Conservation (phyloP, 1,140 invertebrate species). For the Anagrus nilaparvatae region DNA sequence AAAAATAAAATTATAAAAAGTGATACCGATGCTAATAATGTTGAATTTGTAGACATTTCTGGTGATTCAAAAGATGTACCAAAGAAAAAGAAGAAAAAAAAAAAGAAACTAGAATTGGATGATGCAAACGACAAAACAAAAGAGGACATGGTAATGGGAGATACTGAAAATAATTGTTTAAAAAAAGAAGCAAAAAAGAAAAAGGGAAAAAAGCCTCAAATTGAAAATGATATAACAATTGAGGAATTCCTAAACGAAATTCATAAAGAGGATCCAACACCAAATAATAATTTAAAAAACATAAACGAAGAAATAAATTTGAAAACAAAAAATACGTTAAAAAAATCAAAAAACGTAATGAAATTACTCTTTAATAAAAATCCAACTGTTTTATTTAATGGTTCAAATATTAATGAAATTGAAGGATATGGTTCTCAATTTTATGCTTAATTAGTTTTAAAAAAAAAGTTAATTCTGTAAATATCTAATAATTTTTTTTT, state of each 20-base stretch:
- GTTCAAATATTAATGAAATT: constrained; percentile 34
- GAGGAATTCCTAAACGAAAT: constrained; percentile 11
- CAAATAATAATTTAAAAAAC: constrained; percentile 4
- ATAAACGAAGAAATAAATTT: constrained; percentile 3
- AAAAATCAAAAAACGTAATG: constrained; percentile 25
- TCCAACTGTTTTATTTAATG: constrained; percentile 26
- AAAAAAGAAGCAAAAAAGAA: constrained; percentile 8
- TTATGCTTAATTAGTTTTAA: too few species aligned
- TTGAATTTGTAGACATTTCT: constrained; percentile 2
- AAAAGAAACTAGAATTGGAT: constrained; percentile 12
- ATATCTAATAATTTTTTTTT: too few species aligned
- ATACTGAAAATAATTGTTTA: constrained; percentile 2
- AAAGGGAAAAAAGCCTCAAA: constrained; percentile 2
- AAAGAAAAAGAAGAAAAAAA: constrained; percentile 5
- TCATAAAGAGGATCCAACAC: neutral
- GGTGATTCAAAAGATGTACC: neutral
- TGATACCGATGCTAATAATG: constrained; percentile 3
- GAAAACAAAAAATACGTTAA: constrained; percentile 3
- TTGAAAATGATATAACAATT: constrained; percentile 1
- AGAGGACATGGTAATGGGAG: constrained; percentile 9
- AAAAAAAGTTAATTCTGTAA: too few species aligned
- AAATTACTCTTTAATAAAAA: constrained; percentile 26
- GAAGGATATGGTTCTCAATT: constrained; percentile 28
- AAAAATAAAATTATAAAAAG: neutral
- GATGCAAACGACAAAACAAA: constrained; percentile 13